Evolutionary conservation across 1,140 invertebrate species (phyloP), one percentile per base, ranked within the genome.

Genomic region (Chrysopa pallens): DNA sequence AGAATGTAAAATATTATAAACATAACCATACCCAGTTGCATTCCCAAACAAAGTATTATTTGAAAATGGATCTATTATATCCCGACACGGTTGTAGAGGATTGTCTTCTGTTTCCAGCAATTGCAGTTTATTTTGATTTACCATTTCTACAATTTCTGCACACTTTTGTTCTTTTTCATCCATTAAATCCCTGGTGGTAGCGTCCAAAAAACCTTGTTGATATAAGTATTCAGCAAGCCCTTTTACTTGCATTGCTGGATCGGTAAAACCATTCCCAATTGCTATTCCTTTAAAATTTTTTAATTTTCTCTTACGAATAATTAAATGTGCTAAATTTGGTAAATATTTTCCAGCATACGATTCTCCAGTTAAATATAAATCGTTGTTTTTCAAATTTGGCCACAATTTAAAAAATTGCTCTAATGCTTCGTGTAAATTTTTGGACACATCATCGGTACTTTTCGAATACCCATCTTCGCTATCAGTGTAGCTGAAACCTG

Each of bases 311-410:
- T 68, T 62, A 17, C 61, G 55, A 54, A 87, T 76, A 39, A 90
- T 87, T 12, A 77, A 75, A 53, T 83, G 73, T 1, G 74, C 73
- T 11, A 86, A 56, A 0, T 81, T 76, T 12, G 85, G 84, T 0
- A 87, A 76, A 66, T 88, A 88, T 55, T 81, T 81, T 4, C 86
- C 86, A 8, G 72, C 87, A 61, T 91, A 92, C 9, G 85, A 90
- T 63, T 92, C 86, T 1, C 87, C 88, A 3, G 80, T 80, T 0
- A 90, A 72, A 62, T 73, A 87, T 50, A 87, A 84, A 29, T 76
- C 72, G 46, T 74, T 78, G 0, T 55, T 48, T 48, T 68, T 69
- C 6, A 76, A 53, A 49, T 81, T 71, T 4, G 75, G 73, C 50
- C 85, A 87, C 1, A 87, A 52, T 42, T 73, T 60, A 52, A 84